phyloP scores from a whole-genome alignment of 1,140 invertebrate species.

The Drosophila hydei region DNA sequence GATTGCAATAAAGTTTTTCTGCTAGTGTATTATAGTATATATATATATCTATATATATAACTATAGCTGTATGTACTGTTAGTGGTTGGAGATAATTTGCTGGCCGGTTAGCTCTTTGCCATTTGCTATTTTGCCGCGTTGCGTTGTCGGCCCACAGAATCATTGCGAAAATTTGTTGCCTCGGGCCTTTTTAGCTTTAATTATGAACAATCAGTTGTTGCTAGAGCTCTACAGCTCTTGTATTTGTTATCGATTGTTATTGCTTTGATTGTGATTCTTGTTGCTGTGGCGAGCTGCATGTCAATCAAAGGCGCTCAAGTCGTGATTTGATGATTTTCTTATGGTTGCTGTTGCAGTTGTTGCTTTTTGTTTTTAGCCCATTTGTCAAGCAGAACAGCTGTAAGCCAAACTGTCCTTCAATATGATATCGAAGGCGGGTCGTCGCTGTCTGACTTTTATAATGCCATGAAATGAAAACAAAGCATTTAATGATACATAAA shows the following conservation, averaged over 20 bases:
- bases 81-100: slow-evolving; percentile 62
- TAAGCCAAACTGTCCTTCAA: slow-evolving; percentile 53
- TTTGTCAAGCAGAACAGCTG: slow-evolving; percentile 71
- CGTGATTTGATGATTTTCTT: slow-evolving; percentile 79
- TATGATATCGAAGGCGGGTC: slow-evolving; percentile 1
- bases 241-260: slow-evolving; percentile 7
- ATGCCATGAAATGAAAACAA: slow-evolving; percentile 31
- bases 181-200: slow-evolving; percentile 63
- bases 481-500: slow-evolving; percentile 42
- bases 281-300: slow-evolving; percentile 65
- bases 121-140: slow-evolving; percentile 21
- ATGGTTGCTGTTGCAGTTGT: slow-evolving; percentile 39
- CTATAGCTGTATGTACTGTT: slow-evolving; percentile 32
- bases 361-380: slow-evolving; percentile 46
- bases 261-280: slow-evolving; percentile 13
- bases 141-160: slow-evolving; percentile 51
- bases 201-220: slow-evolving; percentile 74
- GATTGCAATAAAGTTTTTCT: neutral
- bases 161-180: slow-evolving; percentile 67
- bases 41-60: neutral
- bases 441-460: slow-evolving; percentile 12
- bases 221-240: slow-evolving; percentile 45
- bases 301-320: slow-evolving; percentile 78
- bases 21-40: neutral
- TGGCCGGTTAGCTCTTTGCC: slow-evolving; percentile 51